A percentile compares a stretch with the other conserved stretches of the same genome.
These are phyloP conservation scores for Nautilus pompilius DNA, from an alignment of 1,140 invertebrate species.

Conservation along the genomic window DNA sequence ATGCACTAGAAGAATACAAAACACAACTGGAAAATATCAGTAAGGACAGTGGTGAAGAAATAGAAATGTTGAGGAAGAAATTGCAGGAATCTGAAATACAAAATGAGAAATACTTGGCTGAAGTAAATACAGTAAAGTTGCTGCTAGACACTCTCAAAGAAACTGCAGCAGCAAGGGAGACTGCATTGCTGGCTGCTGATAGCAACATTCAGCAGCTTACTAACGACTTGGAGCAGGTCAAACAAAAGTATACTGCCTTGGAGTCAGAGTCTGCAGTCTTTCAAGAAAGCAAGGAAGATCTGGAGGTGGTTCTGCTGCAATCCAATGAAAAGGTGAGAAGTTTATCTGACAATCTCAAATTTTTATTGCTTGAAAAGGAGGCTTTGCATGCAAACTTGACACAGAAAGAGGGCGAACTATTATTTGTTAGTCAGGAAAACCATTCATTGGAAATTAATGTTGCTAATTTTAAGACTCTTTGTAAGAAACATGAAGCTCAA, in stretches of 20 bases:
- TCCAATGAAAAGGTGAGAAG: constrained; percentile 22
- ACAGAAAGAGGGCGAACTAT: constrained; percentile 14
- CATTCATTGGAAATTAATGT: constrained; percentile 12
- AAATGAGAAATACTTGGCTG: background rate
- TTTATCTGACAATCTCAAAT: constrained; percentile 23
- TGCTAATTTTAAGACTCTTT: too few relatives aligned
- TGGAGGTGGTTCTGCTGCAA: constrained; percentile 1
- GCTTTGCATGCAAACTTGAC: constrained; percentile 12
- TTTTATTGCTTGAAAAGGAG: constrained; percentile 18
- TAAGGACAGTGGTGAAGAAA: too few relatives aligned
- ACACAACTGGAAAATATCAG: too few relatives aligned
- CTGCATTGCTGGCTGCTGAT: too few relatives aligned
- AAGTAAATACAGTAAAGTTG: background rate
- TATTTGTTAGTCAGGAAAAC: constrained; percentile 10
- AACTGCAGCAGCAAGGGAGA: too few relatives aligned
- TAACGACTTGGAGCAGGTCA: constrained; percentile 9
- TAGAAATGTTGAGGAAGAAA: background rate
- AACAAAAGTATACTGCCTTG: constrained; percentile 3
- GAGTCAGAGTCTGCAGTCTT: background rate
- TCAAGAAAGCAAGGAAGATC: background rate
- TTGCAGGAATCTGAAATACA: background rate
- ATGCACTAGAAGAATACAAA: too few relatives aligned
- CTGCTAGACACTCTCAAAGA: background rate
- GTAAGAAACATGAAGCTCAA: too few relatives aligned
- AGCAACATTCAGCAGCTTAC: constrained; percentile 9